These are phyloP conservation scores for Enoplolaimus lenunculus DNA, from an alignment of 2,888 invertebrate species.

Conservation along the genomic window DNA sequence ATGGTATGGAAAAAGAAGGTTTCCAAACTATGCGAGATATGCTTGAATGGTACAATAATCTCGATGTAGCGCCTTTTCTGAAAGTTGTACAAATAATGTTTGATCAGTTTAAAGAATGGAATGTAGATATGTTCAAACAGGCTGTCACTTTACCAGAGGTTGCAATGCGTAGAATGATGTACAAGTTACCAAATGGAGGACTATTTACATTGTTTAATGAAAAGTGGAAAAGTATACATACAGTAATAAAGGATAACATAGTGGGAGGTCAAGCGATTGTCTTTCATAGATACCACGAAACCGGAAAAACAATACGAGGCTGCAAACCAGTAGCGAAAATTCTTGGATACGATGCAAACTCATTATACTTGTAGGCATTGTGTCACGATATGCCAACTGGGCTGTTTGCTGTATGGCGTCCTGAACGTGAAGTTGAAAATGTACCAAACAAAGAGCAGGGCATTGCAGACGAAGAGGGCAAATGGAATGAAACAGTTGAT, in stretches of 20 bases:
- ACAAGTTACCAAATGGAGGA: constrained; percentile 19
- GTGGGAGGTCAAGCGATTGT: neutral
- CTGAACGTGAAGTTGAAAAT: neutral
- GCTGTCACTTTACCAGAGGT: neutral
- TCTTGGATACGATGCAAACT: neutral
- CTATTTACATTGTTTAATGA: constrained; percentile 6
- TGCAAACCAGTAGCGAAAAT: neutral
- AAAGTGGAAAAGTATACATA: neutral
- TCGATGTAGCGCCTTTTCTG: constrained; percentile 5
- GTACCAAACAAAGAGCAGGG: too few species aligned
- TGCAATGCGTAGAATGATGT: constrained; percentile 20
- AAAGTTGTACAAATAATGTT: constrained; percentile 1
- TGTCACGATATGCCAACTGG: neutral
- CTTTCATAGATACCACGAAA: neutral
- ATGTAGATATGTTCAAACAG: constrained; percentile 7
- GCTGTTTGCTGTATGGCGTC: neutral
- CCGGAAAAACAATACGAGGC: neutral
- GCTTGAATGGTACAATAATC: constrained; percentile 5
- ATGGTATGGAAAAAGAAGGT: neutral
- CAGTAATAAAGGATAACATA: neutral
- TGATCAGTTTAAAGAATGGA: neutral
- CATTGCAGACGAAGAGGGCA: too few species aligned
- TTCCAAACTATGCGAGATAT: constrained; percentile 6
- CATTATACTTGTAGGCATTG: neutral
- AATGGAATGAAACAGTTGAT: too few species aligned